Base-by-base conservation (phyloP, 2,888 invertebrate genomes). In the Galeopsomyia nigrocyanea region DNA sequence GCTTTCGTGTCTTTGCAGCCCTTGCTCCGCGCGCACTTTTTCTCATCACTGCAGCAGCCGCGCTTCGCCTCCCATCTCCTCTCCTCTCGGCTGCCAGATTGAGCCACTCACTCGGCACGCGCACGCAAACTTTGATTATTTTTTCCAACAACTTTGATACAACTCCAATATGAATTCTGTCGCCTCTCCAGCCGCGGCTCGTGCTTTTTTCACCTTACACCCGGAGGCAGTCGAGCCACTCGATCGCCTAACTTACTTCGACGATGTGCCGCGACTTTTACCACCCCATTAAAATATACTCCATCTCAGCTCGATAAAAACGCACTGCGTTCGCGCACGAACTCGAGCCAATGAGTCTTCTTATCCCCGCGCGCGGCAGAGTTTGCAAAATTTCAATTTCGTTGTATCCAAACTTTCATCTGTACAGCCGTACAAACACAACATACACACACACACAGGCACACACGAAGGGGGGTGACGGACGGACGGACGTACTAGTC, bases 111-210 rank as follows among this genome's bases (percentile, higher is more conserved):
- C 66, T 63, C 66, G 17, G 56, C 55, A 22, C 39, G 53, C 62
- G 26, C 47, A 75, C 77, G 75, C 58, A 81, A 86, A 86, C 83
- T 86, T 86, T 85, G 85, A 86, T 86, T 85, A 86, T 86, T 84
- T 85, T 39, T 85, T 84, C 79, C 83, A 84, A 84, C 84, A 84
- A 86, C 83, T 82, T 84, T 75, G 75, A 50, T 56, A 47, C 68
- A 56, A 56, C 58, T 68, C 61, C 49, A 57, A 74, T 64, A 56
- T 50, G 46, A 58, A 47, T 70, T 50, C n/a, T 31, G 13, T 63
- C 56, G 47, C 50, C 5, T 3, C 16, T 7, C 17, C 53, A 26
- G 26, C 26, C 26, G 26, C 26, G n/a, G n/a, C 26, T 26, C 3
- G 26, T 5, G 26, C 53, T 49, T 47, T 60, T 26, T 58, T 6